phyloP scores from a whole-genome alignment of 2,888 invertebrate genomes.

The Harmothoe impar region DNA sequence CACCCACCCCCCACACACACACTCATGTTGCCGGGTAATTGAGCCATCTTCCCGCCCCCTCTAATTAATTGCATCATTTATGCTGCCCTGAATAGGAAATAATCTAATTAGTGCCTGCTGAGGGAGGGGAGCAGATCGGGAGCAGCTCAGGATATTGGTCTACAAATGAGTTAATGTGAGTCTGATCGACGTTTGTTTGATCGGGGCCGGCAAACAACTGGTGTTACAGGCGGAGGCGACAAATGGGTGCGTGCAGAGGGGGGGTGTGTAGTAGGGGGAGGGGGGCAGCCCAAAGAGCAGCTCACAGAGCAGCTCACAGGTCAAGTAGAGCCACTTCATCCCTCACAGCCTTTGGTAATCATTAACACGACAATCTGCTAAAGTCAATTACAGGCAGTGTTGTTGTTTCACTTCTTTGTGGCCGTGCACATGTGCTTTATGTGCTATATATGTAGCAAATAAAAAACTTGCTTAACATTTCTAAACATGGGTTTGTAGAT shows the following conservation, averaged over 20 bases:
- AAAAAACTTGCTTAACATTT: too few species aligned
- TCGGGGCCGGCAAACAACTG: slow-evolving; percentile 48
- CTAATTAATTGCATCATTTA: slow-evolving; percentile 63
- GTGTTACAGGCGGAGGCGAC: background rate
- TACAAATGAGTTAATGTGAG: slow-evolving; percentile 58
- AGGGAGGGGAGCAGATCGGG: background rate
- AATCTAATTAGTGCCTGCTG: slow-evolving; percentile 53
- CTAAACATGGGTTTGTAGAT: too few species aligned
- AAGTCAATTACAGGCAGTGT: too few species aligned
- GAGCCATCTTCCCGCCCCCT: slow-evolving; percentile 6
- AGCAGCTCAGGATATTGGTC: slow-evolving; percentile 35
- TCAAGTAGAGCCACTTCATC: background rate
- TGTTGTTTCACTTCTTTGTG: too few species aligned
- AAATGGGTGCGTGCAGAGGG: slow-evolving; percentile 39
- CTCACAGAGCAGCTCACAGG: background rate
- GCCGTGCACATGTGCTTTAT: too few species aligned
- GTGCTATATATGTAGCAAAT: too few species aligned
- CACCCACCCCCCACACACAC: too few species aligned
- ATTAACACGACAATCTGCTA: too few species aligned
- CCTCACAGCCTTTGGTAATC: too few species aligned
- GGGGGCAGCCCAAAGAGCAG: background rate
- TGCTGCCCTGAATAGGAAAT: slow-evolving; percentile 52
- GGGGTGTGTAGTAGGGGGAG: background rate
- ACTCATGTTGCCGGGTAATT: slow-evolving; percentile 39
- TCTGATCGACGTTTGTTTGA: slow-evolving; percentile 33